Evolutionary conservation across 2,888 invertebrate species (phyloP).

Genomic region (Drosophila affinis): DNA sequence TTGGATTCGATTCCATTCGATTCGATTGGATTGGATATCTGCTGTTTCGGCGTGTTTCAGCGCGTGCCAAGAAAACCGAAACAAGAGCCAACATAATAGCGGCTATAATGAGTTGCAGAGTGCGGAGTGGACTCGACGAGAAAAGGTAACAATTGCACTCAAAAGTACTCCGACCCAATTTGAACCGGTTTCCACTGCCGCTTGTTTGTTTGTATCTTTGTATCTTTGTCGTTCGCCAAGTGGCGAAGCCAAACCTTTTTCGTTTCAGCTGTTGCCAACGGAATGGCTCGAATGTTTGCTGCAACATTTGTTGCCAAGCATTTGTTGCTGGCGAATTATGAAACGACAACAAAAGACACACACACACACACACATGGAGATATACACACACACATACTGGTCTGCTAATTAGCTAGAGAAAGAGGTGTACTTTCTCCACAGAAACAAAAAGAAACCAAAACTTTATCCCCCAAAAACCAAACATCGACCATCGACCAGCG

Average conservation of each 20-base stretch:
- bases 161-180: conserved; percentile 82
- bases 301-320: conserved; percentile 61
- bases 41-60: conserved; percentile 22
- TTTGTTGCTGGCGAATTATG: conserved; percentile 55
- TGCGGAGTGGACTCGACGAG: conserved; percentile 42
- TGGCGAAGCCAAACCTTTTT: conserved; percentile 37
- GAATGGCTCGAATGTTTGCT: conserved; percentile 47
- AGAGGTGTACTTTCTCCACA: conserved; percentile 60
- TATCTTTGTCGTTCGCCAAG: conserved; percentile 20
- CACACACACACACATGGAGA: background rate
- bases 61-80: conserved; percentile 74
- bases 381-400: conserved; percentile 40
- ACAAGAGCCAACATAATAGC: conserved; percentile 69
- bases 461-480: conserved; percentile 18
- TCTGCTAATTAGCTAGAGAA: conserved; percentile 38
- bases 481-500: conserved; percentile 8
- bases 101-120: conserved; percentile 63
- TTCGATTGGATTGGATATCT: conserved; percentile 26
- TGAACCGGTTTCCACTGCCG: conserved; percentile 72
- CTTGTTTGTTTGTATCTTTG: conserved; percentile 33
- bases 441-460: conserved; percentile 24
- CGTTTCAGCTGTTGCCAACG: conserved; percentile 46
- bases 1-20: conserved; percentile 17
- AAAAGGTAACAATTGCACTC: conserved; percentile 80
- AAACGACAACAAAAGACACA: conserved; percentile 42